Evolutionary conservation across 2,888 invertebrate species (phyloP), one percentile per base, ranked within the genome.

Genomic region (Norana najaformis): DNA sequence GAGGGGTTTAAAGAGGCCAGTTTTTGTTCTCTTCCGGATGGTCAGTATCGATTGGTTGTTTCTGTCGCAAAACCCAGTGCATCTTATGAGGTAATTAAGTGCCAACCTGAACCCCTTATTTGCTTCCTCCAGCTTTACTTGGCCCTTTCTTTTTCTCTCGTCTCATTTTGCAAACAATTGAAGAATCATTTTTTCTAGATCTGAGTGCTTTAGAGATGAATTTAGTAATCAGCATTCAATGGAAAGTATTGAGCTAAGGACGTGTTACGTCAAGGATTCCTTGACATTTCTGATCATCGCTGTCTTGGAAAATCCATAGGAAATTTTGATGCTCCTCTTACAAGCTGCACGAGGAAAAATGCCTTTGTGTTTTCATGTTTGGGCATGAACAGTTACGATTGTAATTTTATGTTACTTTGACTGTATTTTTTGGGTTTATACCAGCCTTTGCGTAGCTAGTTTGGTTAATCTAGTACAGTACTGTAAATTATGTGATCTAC

Each of bases 381-480:
- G 69, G 30, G n/a, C 16, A 8, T 11, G 69, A 0, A 11, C n/a
- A n/a, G 39, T 30, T 69, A 69, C 69, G 69, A 69, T 69, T 69
- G 30, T 69, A n/a, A 69, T 4, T 69, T 30, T 69, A 69, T 69
- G 30, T 69, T n/a, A 69, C 30, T 69, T 69, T 69, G 69, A 69
- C 69, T 69, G 69, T n/a, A 69, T 47, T 69, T 69, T 69, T 69
- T n/a, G n/a, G 69, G 69, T 69, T 69, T 69, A n/a, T 69, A n/a
- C 69, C 23, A 69, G 69, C n/a, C 69, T 69, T 30, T 69, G 69
- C 69, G 1, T 69, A 13, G 69, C 30, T 69, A n/a, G n/a, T 69
- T n/a, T 53, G 69, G 23, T 20, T 47, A 47, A 11, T 23, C 41
- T 41, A 41, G 41, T 41, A 23, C 6, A 41, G 41, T 41, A 23